Base-by-base conservation (phyloP, 2,797 vertebrate genomes). In the Cuniculus paca region DNA sequence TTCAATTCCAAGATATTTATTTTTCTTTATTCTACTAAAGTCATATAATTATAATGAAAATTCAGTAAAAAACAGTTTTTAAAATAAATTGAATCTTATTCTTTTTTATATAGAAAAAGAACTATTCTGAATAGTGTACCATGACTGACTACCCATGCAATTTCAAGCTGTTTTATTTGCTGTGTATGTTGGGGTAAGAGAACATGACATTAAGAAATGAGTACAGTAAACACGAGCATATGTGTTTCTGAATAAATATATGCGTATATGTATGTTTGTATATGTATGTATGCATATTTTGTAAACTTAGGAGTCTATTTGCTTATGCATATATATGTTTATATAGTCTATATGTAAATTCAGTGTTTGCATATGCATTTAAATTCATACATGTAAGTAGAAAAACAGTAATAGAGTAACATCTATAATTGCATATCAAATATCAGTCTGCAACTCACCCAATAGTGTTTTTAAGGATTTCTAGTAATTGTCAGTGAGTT, bases 21-120 rank as follows among this genome's bases (percentile, higher is more conserved):
- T 78, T 94, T 88, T 12, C 28, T 70, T 50, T 83, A 36, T 4
- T 58, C 80, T 80, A 68, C 60, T 88, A 58, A 81, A 80, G 13
- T 4, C 45, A 45, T 45, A 11, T 10, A 52, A 58, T 22, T 82
- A 45, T 81, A 8, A 42, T 61, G 14, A 31, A 39, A 70, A 70
- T 70, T 54, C 48, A 56, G 56, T 74, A 89, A 65, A 45, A 45
- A 24, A 0, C 19, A 68, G 4, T 56, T 39, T 48, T 39, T 11
- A 91, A 87, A 85, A 22, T 24, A 28, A 80, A 39, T 22, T 90
- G 14, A 48, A 72, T 36, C 24, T 45, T 92, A 10, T 58, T 88
- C 4, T 68, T 48, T 88, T 78, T 91, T 45, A 11, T 17, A 42
- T 16, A 68, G 8, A 26, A 50, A 60, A 6, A 79, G 36, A 83